Base-by-base conservation (phyloP, 1,140 invertebrate species). In the Aphelinus atriplicis region DNA sequence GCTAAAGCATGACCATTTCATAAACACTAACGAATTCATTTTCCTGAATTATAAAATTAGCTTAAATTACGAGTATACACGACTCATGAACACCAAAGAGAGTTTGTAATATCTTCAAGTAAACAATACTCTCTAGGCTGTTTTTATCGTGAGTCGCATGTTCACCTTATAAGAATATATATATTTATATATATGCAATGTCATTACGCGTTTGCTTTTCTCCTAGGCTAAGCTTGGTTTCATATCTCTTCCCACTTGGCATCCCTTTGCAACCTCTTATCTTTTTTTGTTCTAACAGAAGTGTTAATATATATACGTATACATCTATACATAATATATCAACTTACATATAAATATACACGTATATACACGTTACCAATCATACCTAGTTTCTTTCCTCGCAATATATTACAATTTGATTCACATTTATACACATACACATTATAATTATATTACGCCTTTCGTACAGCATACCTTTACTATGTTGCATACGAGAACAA, bases 381-480 rank as follows among this genome's bases (percentile, higher is more conserved):
- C 63, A 57, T 61, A 71, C 64, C 26, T 73, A 69, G 46, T 73
- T 57, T 56, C 64, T 74, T 71, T 67, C 60, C 60, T 77, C 71
- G 55, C 74, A 79, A 81, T 81, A 81, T 81, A 81, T 80, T 81
- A 81, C 80, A 81, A 78, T 81, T 80, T 78, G 76, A 79, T 81
- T 80, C 78, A 81, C 80, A 81, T 81, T 80, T 80, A 81, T 79
- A 81, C 79, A 80, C 77, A 79, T 77, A 80, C 80, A 78, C 72
- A 78, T 69, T 69, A 66, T 76, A 74, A 62, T 68, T 65, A 70
- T 66, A 66, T 73, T 77, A 77, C 71, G 69, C 56, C 71, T 77
- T 69, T 57, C 51, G 26, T 50, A 70, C 9, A 43, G 6, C 64
- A 47, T 62, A 68, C 58, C 51, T 71, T 68, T 69, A 47, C 48